Base-by-base conservation (phyloP, 1,140 invertebrate genomes). In the Ctenoplectra terminalis region DNA sequence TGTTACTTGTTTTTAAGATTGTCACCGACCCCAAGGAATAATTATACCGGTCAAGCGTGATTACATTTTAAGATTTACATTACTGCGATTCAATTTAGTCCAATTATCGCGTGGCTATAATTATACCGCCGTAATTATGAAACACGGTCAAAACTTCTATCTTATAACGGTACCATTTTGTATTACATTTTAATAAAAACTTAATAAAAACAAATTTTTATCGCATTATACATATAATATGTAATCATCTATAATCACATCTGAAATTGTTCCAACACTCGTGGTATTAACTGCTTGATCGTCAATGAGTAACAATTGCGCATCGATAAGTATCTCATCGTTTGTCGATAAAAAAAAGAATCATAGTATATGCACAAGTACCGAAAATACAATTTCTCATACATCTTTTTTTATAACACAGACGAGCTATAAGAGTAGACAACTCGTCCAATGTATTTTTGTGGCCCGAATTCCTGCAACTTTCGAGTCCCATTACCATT, bases 171-270 rank as follows among this genome's bases (percentile, higher is more conserved):
- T 48, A 34, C 70, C 48, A 85, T 83, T 85, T 88, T 85, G 34
- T 80, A 85, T 83, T 84, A 48, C 79, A 86, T 88, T 86, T 81
- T 76, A 88, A 88, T 87, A 87, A 88, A 86, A 60, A 43, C 13
- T 73, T 4, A n/a, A 40, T n/a, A n/a, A n/a, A n/a, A n/a, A n/a
- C n/a, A 7, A 26, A 54, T 66, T 85, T 83, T 86, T 74, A 70
- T n/a, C 61, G 29, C 0, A 34, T 66, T 60, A n/a, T n/a, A n/a
- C n/a, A n/a, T n/a, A n/a, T n/a, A n/a, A n/a, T n/a, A n/a, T n/a
- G n/a, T n/a, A n/a, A n/a, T n/a, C n/a, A n/a, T n/a, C n/a, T n/a
- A n/a, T n/a, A n/a, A n/a, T n/a, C n/a, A n/a, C n/a, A n/a, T n/a
- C n/a, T n/a, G n/a, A n/a, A n/a, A n/a, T n/a, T n/a, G n/a, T n/a